Evolutionary conservation across 2,113 vertebrate species (phyloP).

Genomic region (Hyperoodon ampullatus): DNA sequence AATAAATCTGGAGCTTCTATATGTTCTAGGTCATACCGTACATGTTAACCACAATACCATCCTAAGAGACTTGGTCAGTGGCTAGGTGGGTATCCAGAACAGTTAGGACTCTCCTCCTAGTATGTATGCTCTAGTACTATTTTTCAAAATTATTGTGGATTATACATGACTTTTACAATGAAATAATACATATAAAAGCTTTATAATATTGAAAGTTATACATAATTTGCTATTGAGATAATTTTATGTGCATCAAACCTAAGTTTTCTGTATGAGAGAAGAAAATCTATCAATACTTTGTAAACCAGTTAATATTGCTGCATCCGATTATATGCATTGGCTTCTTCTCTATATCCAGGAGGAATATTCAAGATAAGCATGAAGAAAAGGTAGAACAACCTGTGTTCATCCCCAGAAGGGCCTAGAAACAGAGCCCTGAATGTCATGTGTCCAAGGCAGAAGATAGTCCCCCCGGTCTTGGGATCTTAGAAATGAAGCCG

Average conservation of each 20-base stretch:
- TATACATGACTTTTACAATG: not conserved
- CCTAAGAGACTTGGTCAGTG: not conserved
- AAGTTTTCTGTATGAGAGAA: not conserved
- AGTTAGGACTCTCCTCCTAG: not conserved
- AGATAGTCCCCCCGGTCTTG: not conserved
- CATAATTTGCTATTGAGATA: not conserved
- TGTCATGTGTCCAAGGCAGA: not conserved
- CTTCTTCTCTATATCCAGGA: not conserved
- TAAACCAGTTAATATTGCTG: not conserved
- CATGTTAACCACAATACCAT: accelerated
- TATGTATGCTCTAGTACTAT: accelerated
- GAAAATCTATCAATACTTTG: not conserved
- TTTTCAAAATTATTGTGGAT: not conserved
- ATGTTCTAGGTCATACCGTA: not conserved
- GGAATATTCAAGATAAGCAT: not conserved
- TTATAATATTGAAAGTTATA: not conserved
- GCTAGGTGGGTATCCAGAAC: not conserved
- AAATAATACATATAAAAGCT: not conserved
- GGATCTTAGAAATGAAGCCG: not conserved
- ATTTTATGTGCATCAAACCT: not conserved
- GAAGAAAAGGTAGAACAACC: not conserved
- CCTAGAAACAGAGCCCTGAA: not conserved
- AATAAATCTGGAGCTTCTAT: not conserved
- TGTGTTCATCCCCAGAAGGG: not conserved
- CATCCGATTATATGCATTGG: accelerated